Base-by-base conservation (phyloP, 2,888 invertebrate species). In the Chaitophorus viminalis region DNA sequence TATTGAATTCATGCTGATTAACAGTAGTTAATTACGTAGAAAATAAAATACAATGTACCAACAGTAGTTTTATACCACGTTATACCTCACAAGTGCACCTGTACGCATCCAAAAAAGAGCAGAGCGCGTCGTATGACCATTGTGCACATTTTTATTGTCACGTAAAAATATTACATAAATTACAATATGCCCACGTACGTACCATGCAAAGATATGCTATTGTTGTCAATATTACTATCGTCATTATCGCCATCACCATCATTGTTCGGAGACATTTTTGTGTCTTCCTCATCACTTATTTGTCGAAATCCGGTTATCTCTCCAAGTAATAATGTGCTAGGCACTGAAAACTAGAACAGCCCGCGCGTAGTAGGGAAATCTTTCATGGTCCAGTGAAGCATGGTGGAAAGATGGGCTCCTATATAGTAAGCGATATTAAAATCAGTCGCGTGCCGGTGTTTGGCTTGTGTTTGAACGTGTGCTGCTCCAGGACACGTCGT, bases 341-440 rank as follows among this genome's bases (percentile, higher is more conserved):
- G 14, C 29, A n/a, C 21, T 17, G 36, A 77, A 87, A 87, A 87
- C 87, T 87, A 74, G 87, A 79, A 18, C 87, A 74, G 31, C 31
- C 36, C 31, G 39, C 31, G 39, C 31, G 39, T 75, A 29, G 87
- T 81, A 87, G 87, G 87, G 87, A 87, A 87, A 87, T 87, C 87
- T 81, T 87, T 87, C 74, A 81, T 60, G 87, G 87, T 87, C 81
- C 87, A 87, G 81, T 75, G 87, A 74, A 87, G 87, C 87, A 81
- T 81, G n/a, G 72, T 68, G 70, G 46, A 78, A 70, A 60, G 70
- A 79, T 68, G 79, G 78, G 74, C 29, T 87, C 79, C 39, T 87
- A 60, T 74, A 81, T 46, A 87, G 14, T 36, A 18, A 72, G 65
- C 74, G 79, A 72, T 81, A 75, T 87, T 75, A 65, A 75, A 87